These are phyloP conservation scores for Cheilosia grossa DNA, from an alignment of 2,888 invertebrate species.

Conservation along the genomic window DNA sequence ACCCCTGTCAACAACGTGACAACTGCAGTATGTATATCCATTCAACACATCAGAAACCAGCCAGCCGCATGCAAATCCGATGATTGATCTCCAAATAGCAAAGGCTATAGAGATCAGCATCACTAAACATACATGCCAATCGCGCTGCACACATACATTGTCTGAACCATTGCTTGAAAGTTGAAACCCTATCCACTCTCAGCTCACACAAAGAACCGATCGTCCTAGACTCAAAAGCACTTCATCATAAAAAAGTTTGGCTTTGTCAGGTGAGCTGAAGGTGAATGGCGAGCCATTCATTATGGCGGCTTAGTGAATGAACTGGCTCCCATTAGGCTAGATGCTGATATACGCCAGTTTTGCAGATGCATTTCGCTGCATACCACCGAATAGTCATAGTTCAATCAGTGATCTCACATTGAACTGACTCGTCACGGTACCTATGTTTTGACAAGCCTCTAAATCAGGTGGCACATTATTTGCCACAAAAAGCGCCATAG, in stretches of 20 bases:
- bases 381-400: slow-evolving; percentile 29
- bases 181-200: slow-evolving; percentile 38
- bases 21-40: slow-evolving; percentile 46
- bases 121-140: slow-evolving; percentile 60
- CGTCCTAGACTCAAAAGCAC: slow-evolving; percentile 51
- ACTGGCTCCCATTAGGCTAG: slow-evolving; percentile 25
- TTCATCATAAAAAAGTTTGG: slow-evolving; percentile 15
- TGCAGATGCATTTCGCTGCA: neutral
- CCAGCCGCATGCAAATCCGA: slow-evolving; percentile 29
- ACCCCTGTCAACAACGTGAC: slow-evolving; percentile 38
- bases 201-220: slow-evolving; percentile 37
- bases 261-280: slow-evolving; percentile 27
- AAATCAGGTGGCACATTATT: slow-evolving; percentile 44
- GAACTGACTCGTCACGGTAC: neutral
- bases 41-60: slow-evolving; percentile 25
- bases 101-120: slow-evolving; percentile 48
- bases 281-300: slow-evolving; percentile 39
- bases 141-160: slow-evolving; percentile 25
- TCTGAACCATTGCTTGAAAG: slow-evolving; percentile 22
- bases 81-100: slow-evolving; percentile 63
- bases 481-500: slow-evolving; percentile 45
- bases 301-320: slow-evolving; percentile 29
- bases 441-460: neutral
- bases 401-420: slow-evolving; percentile 22
- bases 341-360: slow-evolving; percentile 2